phyloP scores from a whole-genome alignment of 2,113 vertebrate species.

The Hemibagrus wyckioides region DNA sequence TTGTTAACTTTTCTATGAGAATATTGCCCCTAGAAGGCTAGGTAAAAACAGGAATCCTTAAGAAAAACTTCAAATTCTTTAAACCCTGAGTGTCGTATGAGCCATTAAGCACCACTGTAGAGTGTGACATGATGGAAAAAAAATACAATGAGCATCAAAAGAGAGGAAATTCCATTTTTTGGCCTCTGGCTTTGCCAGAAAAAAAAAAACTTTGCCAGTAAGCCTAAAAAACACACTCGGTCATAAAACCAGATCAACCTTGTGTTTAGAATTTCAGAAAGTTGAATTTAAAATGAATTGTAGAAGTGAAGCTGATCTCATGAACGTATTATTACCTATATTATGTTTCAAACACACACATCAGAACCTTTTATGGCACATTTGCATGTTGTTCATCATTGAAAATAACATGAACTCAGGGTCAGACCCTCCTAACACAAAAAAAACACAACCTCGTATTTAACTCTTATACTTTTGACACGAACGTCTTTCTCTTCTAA shows the following conservation, averaged over 20 bases:
- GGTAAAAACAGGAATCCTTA: no score
- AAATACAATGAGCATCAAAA: no score
- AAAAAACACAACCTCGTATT: conserved; percentile 13
- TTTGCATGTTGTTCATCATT: conserved; percentile 25
- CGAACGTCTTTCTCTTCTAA: not conserved
- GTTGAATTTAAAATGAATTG: not conserved
- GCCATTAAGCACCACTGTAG: no score
- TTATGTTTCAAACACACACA: not conserved
- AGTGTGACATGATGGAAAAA: no score
- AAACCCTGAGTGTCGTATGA: no score
- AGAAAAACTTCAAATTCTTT: no score
- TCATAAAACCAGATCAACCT: not conserved
- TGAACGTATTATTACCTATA: not conserved
- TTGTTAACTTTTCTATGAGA: no score
- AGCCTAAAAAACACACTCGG: no score
- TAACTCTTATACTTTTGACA: not conserved
- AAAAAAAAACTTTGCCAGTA: no score
- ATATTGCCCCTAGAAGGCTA: no score
- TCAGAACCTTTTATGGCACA: not conserved
- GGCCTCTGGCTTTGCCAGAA: no score
- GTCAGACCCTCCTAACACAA: not conserved
- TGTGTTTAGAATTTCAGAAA: not conserved
- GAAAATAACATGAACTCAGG: conserved; percentile 9
- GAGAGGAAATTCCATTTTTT: no score
- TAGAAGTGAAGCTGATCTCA: not conserved